A percentile compares a stretch with the other conserved stretches of the same genome.
These are phyloP conservation scores for Blomia tropicalis DNA, from an alignment of 2,888 invertebrate genomes.

Conservation along the genomic window DNA sequence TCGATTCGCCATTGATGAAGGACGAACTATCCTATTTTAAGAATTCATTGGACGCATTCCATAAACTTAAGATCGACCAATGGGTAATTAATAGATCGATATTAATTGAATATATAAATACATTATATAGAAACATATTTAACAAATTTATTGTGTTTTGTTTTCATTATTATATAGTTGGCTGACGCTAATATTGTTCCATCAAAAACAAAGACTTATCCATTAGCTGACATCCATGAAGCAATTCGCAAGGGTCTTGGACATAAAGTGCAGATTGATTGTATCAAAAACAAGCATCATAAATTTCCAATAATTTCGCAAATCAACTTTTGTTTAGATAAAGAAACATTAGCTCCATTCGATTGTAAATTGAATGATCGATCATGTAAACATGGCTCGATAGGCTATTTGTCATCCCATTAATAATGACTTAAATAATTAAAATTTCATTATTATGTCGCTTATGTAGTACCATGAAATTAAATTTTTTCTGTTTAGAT, in stretches of 20 bases:
- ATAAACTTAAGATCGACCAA: neutral
- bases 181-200: slow-evolving; percentile 5
- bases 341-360: slow-evolving; percentile 9
- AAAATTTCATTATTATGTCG: neutral
- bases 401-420: slow-evolving; percentile 15
- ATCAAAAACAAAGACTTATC: slow-evolving; percentile 11
- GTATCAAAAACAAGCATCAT: slow-evolving; percentile 13
- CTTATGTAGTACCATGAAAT: neutral
- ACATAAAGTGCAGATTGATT: slow-evolving; percentile 4
- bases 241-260: slow-evolving; percentile 17
- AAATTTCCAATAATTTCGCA: neutral
- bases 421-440: neutral
- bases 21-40: slow-evolving; percentile 23
- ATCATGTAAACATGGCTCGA: neutral
- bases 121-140: too few relatives aligned
- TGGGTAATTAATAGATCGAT: too few relatives aligned
- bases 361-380: neutral
- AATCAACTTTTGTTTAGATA: slow-evolving; percentile 19
- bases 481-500: neutral
- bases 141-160: too few relatives aligned
- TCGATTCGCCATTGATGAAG: neutral
- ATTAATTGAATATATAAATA: too few relatives aligned
- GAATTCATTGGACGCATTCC: slow-evolving; percentile 7
- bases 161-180: too few relatives aligned
- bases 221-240: neutral